Evolutionary conservation across 1,140 invertebrate species (phyloP).

Genomic region (Drosophila tani): DNA sequence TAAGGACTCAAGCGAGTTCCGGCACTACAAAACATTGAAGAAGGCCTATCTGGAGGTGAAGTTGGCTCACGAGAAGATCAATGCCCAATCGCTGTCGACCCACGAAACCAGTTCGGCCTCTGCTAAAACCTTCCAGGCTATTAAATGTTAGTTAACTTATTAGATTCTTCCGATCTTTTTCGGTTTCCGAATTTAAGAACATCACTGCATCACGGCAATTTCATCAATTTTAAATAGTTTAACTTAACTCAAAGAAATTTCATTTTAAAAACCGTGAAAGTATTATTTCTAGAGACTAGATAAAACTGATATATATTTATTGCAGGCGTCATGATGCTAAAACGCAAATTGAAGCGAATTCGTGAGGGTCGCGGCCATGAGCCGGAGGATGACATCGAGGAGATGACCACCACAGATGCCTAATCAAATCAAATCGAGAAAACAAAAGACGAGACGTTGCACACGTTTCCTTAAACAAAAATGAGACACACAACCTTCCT

Average conservation of each 20-base stretch:
- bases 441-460: not conserved
- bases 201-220: too few relatives aligned
- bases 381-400: slow-evolving; percentile 74
- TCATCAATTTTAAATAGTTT: too few relatives aligned
- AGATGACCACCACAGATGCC: slow-evolving; percentile 44
- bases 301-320: not conserved
- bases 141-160: slow-evolving; percentile 70
- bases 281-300: not conserved
- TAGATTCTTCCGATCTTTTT: not conserved
- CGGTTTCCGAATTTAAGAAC: not conserved
- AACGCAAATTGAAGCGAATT: slow-evolving; percentile 82
- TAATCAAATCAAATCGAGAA: slow-evolving; percentile 8
- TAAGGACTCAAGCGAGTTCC: slow-evolving; percentile 76
- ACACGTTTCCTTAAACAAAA: slow-evolving; percentile 44
- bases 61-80: slow-evolving; percentile 71
- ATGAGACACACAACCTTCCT: slow-evolving; percentile 49
- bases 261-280: not conserved
- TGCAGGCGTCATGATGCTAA: slow-evolving; percentile 82
- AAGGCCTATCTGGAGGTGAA: slow-evolving; percentile 81
- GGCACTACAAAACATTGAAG: slow-evolving; percentile 78
- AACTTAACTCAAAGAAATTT: too few relatives aligned
- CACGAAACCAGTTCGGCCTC: slow-evolving; percentile 74
- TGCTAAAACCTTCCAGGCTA: slow-evolving; percentile 82
- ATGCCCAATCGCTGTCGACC: slow-evolving; percentile 55
- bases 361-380: slow-evolving; percentile 79